These are phyloP conservation scores for Ornithorhynchus anatinus DNA, from an alignment of 2,113 vertebrate genomes.

Conservation along the genomic window DNA sequence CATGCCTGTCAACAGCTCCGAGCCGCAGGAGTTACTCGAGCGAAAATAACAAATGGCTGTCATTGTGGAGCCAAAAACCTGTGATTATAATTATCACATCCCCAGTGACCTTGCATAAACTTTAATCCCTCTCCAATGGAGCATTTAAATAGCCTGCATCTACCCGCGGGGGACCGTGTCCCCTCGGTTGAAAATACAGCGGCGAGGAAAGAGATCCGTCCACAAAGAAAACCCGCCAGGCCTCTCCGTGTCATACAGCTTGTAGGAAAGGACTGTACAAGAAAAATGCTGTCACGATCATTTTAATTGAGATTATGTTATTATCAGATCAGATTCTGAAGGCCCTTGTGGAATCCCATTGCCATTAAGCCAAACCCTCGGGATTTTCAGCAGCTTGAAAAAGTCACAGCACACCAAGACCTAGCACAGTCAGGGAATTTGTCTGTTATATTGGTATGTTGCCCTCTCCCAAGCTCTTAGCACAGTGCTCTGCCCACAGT, in stretches of 20 bases:
- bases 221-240: conserved; percentile 69
- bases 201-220: conserved; percentile 60
- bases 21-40: conserved; percentile 89
- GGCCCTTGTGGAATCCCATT: too few species aligned
- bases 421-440: too few species aligned
- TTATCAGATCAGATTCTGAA: neutral
- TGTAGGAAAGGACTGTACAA: conserved; percentile 50
- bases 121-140: conserved; percentile 99
- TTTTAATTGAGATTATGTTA: conserved; percentile 58
- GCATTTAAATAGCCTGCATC: conserved; percentile 99
- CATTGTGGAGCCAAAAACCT: conserved; percentile 99
- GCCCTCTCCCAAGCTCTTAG: too few species aligned
- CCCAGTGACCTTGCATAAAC: conserved; percentile 99
- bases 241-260: conserved; percentile 51
- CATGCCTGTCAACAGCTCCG: conserved; percentile 92
- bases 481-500: too few species aligned
- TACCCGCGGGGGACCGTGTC: conserved; percentile 75
- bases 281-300: conserved; percentile 50
- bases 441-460: too few species aligned
- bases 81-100: conserved; percentile 99
- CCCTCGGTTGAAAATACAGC: conserved; percentile 60
- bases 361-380: too few species aligned
- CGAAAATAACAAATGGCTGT: conserved; percentile 99
- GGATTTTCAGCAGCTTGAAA: too few species aligned
- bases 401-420: too few species aligned